Evolutionary conservation across 2,113 vertebrate species (phyloP).

Genomic region (Oncorhynchus masou): DNA sequence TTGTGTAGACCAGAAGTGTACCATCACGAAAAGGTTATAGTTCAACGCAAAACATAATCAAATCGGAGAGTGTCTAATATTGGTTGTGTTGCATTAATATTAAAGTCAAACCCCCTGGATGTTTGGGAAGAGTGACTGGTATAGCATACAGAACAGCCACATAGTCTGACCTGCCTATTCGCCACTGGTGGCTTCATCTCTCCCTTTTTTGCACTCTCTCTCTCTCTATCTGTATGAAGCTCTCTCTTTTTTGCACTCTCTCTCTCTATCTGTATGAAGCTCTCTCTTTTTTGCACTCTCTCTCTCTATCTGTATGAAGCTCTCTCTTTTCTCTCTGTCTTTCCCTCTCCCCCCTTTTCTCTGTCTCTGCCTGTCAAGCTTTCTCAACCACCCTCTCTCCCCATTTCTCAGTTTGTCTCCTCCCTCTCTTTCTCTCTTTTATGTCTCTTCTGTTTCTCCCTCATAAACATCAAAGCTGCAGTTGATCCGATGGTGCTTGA

Average conservation of each 20-base stretch:
- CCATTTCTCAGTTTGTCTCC: neutral
- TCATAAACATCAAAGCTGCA: slow-evolving; percentile 51
- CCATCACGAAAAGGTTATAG: no score
- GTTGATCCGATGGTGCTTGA: slow-evolving; percentile 40
- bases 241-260: slow-evolving; percentile 11
- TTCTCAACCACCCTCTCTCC: neutral
- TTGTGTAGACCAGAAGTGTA: neutral
- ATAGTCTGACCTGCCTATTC: slow-evolving; percentile 44
- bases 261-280: neutral
- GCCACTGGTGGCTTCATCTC: slow-evolving; percentile 25
- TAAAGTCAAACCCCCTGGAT: slow-evolving; percentile 12
- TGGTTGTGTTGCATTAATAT: slow-evolving; percentile 25
- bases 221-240: neutral
- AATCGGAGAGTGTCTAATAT: neutral
- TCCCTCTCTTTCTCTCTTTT: neutral
- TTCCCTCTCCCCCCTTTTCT: neutral
- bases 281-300: slow-evolving; percentile 11
- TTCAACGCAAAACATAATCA: no score
- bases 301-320: neutral
- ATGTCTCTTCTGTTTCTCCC: slow-evolving; percentile 17
- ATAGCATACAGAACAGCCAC: slow-evolving; percentile 39
- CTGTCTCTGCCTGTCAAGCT: neutral
- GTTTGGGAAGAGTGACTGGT: slow-evolving; percentile 31
- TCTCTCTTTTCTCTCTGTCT: neutral
- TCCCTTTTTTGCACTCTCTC: slow-evolving; percentile 17